Evolutionary conservation across 2,113 vertebrate species (phyloP).

Genomic region (Mugil cephalus): DNA sequence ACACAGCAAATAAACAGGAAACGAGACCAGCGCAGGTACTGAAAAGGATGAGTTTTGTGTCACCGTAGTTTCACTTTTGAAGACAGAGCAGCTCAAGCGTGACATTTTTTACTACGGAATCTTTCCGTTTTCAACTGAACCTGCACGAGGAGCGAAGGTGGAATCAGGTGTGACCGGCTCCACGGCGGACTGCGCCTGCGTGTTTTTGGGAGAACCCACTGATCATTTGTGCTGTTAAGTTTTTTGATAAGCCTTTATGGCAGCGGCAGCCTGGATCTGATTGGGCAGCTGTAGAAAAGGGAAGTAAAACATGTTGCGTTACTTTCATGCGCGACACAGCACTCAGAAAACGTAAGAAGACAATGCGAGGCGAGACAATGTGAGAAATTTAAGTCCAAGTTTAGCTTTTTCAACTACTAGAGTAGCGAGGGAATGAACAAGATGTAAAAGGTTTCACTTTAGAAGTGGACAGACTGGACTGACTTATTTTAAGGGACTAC

Average conservation of each 20-base stretch:
- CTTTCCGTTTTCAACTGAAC: too few relatives aligned
- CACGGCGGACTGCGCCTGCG: constrained; percentile 31
- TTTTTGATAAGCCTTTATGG: constrained; percentile 1
- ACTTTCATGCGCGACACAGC: not conserved
- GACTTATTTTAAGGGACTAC: not conserved
- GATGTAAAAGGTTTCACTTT: constrained; percentile 6
- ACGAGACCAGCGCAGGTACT: too few relatives aligned
- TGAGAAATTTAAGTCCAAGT: not conserved
- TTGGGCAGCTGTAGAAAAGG: constrained; percentile 38
- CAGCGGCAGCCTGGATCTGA: not conserved
- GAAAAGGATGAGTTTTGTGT: too few relatives aligned
- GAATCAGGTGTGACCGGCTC: not conserved
- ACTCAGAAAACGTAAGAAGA: too few relatives aligned
- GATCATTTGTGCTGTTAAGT: not conserved
- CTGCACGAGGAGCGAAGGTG: not conserved
- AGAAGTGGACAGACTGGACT: not conserved
- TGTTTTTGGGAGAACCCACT: not conserved
- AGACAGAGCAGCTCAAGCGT: too few relatives aligned
- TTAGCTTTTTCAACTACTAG: too few relatives aligned
- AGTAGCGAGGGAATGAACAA: not conserved
- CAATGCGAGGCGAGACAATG: not conserved
- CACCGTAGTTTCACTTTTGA: too few relatives aligned
- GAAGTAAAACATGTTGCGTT: constrained; percentile 47
- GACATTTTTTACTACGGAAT: too few relatives aligned
- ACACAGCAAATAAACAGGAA: too few relatives aligned